Conservation (phyloP, 2,888 invertebrate species). For the Lacanobia wlatinum region DNA sequence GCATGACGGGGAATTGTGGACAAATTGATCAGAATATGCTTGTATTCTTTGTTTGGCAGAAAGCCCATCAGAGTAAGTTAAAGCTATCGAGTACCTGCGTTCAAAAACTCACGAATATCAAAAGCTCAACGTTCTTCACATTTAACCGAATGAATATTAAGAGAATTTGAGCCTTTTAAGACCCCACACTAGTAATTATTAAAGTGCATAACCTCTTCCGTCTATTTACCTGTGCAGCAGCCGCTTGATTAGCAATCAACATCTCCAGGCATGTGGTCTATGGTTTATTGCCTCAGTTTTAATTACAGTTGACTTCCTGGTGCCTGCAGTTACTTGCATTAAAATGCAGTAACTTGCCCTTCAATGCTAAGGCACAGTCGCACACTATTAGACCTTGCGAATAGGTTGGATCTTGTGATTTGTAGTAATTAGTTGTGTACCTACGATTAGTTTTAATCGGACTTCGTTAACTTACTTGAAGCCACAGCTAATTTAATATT, state of each 20-base stretch:
- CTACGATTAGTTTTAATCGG: not conserved
- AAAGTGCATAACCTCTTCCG: not conserved
- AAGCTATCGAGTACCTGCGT: no score
- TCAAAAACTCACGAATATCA: no score
- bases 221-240: conserved; percentile 9
- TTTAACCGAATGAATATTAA: no score
- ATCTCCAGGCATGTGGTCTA: conserved; percentile 15
- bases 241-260: conserved; percentile 13
- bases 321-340: conserved; percentile 37
- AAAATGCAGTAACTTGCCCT: conserved; percentile 37
- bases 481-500: not conserved
- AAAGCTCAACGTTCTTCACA: no score
- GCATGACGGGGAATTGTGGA: no score
- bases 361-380: conserved; percentile 37
- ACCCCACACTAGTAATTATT: not conserved
- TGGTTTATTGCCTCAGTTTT: conserved; percentile 37
- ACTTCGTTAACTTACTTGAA: not conserved
- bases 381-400: conserved; percentile 12
- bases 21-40: no score
- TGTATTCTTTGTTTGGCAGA: no score
- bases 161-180: not conserved
- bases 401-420: conserved; percentile 9
- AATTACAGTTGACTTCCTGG: conserved; percentile 48
- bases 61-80: no score
- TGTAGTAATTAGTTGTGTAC: no score